Evolutionary conservation across 2,797 vertebrate genomes (phyloP), one percentile per base, ranked within the genome.

Genomic region (Cynodonichthys magdalenae): DNA sequence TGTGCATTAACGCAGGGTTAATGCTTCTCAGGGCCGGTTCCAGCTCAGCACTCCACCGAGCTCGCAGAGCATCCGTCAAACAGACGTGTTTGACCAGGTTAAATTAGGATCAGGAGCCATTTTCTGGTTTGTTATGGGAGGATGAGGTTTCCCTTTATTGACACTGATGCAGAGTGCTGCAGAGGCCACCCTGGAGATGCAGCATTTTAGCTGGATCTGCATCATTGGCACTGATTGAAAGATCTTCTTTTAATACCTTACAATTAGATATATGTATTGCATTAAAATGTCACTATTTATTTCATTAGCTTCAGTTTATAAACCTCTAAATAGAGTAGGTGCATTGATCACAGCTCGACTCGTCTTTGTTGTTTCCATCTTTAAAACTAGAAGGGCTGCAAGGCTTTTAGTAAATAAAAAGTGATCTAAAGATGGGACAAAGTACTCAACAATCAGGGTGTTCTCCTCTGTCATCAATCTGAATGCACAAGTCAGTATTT

Each of bases 321-420:
- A 51, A 72, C 41, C 29, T 45, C 66, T 80, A 72, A 74, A 74
- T 87, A 75, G 63, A 74, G 63, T 65, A 59, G 64, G 69, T 81
- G 72, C 74, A 76, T 81, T 56, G 73, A 83, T 83, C 78, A 75
- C 56, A 65, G 62, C 77, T 73, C 60, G 49, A 79, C 69, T 79
- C 70, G 57, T 75, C 71, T 78, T 71, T 42, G 42, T 55, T 62
- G 55, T 76, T 58, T 34, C 57, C 62, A 45, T 69, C 63, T 51
- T 79, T 76, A 69, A 73, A 85, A 70, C 31, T 61, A 69, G 69
- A 65, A 27, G 63, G 61, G 42, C 52, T 69, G 51, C 74, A 41
- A 60, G 69, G 47, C 62, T 52, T 31, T 64, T 19, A 12, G n/a
- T 48, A 27, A 59, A 60, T 72, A 45, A 6, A 63, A 75, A 49